Evolutionary conservation across 2,888 invertebrate genomes (phyloP), one percentile per base, ranked within the genome.

Genomic region (Cordylochernes scorpioides): DNA sequence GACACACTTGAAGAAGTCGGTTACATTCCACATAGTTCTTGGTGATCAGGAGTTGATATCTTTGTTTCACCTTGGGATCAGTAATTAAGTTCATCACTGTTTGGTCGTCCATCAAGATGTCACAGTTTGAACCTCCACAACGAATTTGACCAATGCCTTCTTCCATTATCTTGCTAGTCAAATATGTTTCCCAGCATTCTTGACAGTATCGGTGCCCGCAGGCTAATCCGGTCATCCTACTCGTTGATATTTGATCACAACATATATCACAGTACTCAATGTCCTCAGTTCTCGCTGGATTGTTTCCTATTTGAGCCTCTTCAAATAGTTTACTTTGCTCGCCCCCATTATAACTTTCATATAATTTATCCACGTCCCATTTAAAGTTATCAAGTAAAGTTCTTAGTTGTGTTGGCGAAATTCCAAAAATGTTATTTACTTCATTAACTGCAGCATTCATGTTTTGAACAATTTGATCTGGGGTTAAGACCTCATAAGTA

Each of bases 1-100:
- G 91, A 55, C 94, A 97, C 91, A 94, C 94, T 49, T 86, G 70
- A 48, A 97, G 61, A 48, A 88, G 60, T 44, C 82, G 68, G 60
- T 94, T 94, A 57, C 88, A 91, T 75, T 86, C 84, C 39, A 94
- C 88, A 61, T 88, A 94, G 61, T 86, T 88, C 58, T 91, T 91
- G 37, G 88, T 86, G 47, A 94, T 88, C 46, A 91, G 65, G 58
- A 88, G 86, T 54, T 88, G 88, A 58, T 91, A 94, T 58, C 84
- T 80, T 46, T 77, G 64, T 56, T 71, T 72, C 46, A 82, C 80
- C 55, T 73, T 70, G 30, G 72, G 65, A 53, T 82, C 80, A 46
- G 69, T 68, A 39, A 82, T 68, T 47, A 84, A 63, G 46, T 72
- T 37, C 38, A 38, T 39, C 14, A 28, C 57, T 29, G 52, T 52